Conservation (phyloP, 2,113 vertebrate species). For the Eudyptes chrysolophus region DNA sequence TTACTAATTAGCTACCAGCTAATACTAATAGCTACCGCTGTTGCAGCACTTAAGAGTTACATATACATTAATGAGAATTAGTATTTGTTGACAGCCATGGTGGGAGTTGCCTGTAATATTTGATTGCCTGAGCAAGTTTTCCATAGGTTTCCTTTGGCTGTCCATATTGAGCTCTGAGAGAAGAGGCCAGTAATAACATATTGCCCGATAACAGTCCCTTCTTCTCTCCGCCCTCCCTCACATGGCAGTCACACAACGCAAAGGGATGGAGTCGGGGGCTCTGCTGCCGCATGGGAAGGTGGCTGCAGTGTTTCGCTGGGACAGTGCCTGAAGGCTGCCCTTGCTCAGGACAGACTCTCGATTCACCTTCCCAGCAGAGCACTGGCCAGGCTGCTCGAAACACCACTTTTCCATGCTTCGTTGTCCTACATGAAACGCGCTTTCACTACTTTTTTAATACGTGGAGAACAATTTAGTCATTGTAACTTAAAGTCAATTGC, state of each 20-base stretch:
- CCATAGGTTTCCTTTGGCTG: constrained; percentile 1
- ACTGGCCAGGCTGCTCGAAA: not conserved
- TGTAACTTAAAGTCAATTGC: not conserved
- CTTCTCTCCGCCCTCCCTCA: not conserved
- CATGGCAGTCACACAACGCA: not conserved
- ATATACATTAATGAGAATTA: not conserved
- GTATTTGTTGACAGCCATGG: constrained; percentile 18
- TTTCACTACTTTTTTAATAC: not conserved
- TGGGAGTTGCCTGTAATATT: constrained; percentile 9
- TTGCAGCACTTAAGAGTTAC: not conserved
- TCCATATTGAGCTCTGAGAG: not conserved
- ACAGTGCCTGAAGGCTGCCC: not conserved
- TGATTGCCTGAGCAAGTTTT: not conserved
- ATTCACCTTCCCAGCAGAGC: not conserved
- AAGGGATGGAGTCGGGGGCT: accelerated
- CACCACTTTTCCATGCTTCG: not conserved
- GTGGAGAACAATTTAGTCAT: not conserved
- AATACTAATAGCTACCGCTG: not conserved
- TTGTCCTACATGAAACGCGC: not conserved
- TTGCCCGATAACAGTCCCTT: not conserved
- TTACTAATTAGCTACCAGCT: not conserved
- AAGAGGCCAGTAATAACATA: not conserved
- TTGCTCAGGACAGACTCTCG: not conserved
- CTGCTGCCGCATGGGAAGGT: not conserved
- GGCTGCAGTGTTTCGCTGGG: not conserved